Evolutionary conservation across 2,797 vertebrate species (phyloP), one percentile per base, ranked within the genome.

Genomic region (Menidia menidia): DNA sequence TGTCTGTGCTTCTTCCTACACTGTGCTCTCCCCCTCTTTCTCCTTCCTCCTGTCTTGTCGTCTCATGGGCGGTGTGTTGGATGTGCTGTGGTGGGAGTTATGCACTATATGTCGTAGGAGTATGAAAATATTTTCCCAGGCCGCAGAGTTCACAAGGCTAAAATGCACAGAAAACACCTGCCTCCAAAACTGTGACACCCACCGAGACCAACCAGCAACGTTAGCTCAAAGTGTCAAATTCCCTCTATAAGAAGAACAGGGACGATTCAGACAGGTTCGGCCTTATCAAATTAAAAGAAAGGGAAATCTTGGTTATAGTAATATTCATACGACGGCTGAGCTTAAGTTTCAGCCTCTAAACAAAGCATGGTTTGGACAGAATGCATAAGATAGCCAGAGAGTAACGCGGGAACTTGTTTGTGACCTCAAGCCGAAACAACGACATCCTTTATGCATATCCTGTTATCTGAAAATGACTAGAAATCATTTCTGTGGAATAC

Each of bases 401-500:
- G 84, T 74, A 84, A 86, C 81, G 81, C 79, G 89, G 88, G 84
- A 92, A 92, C 86, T 76, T 71, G 91, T 93, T 90, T 83, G 91
- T 92, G 92, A 94, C 92, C 93, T 94, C 92, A 92, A 93, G 87
- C 90, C 87, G 87, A 93, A 93, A 93, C 89, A 90, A 92, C 90
- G 91, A 91, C 87, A 87, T 93, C 89, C 89, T 91, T 93, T 93
- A 93, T 93, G 92, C 92, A 93, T 93, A 93, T 92, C 90, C 88
- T 92, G 91, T 93, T 94, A 93, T 94, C 90, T 90, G 86, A 91
- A 93, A 92, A 94, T 92, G 92, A 95, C 91, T 92, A 91, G 89
- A 92, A 85, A 90, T 91, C 86, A 90, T 93, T 93, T 94, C 92
- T 94, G 94, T 95, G 93, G 93, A 94, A 94, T 92, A 93, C 91